These are phyloP conservation scores for Hylyphantes graminicola DNA, from an alignment of 1,140 invertebrate genomes.

Conservation along the genomic window DNA sequence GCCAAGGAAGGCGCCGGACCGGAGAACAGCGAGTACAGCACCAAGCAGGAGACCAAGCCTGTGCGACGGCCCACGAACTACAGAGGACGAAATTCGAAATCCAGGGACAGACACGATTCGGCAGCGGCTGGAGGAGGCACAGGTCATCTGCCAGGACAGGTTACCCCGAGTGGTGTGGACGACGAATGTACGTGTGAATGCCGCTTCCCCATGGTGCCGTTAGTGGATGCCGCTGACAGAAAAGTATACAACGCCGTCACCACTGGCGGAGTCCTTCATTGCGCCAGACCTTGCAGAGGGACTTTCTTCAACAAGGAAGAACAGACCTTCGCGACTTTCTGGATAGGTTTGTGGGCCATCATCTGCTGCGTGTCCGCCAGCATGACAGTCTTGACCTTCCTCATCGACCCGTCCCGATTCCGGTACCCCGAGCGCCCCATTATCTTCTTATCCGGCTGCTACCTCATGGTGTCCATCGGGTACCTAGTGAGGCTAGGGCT, in stretches of 20 bases:
- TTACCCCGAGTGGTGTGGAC: conserved; percentile 65
- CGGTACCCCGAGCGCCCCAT: conserved; percentile 91
- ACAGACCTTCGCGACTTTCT: conserved; percentile 85
- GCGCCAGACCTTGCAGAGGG: conserved; percentile 91
- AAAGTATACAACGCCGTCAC: conserved; percentile 74
- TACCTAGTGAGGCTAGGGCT: conserved; percentile 86
- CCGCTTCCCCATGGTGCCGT: conserved; percentile 77
- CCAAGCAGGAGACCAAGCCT: conserved; percentile 56
- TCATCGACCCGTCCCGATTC: conserved; percentile 87
- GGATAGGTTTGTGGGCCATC: conserved; percentile 71
- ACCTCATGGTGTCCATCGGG: conserved; percentile 93
- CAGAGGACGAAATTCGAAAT: conserved; percentile 40
- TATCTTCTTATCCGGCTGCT: conserved; percentile 94
- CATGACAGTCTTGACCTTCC: conserved; percentile 81
- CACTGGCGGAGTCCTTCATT: conserved; percentile 81
- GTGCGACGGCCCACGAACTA: conserved; percentile 53
- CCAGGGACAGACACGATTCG: conserved; percentile 36
- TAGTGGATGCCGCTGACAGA: conserved; percentile 72
- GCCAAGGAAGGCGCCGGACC: conserved; percentile 69
- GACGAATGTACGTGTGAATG: conserved; percentile 83
- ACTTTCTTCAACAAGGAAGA: conserved; percentile 88
- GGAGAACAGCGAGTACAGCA: conserved; percentile 33
- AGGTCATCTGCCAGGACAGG: conserved; percentile 1
- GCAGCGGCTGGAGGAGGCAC: not conserved
- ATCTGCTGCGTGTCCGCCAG: conserved; percentile 71